These are phyloP conservation scores for Drosophila anomalata DNA, from an alignment of 2,888 invertebrate species.

Conservation along the genomic window DNA sequence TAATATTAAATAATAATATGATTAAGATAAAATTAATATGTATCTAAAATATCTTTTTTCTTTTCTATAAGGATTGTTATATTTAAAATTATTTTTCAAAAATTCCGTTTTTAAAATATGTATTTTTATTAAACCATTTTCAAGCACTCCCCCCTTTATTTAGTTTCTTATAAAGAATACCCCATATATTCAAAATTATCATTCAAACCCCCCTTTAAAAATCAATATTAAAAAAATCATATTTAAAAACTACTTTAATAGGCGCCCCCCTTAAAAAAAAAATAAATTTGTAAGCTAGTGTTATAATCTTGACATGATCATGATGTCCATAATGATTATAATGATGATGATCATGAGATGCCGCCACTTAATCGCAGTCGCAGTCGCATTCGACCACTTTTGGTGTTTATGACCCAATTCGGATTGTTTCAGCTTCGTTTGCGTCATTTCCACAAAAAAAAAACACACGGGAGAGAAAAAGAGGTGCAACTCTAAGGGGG, in stretches of 20 bases:
- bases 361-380: slow-evolving; percentile 39
- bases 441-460: slow-evolving; percentile 8
- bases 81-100: no score
- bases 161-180: no score
- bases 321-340: slow-evolving; percentile 10
- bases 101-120: no score
- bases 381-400: slow-evolving; percentile 54
- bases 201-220: not conserved
- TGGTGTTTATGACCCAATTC: slow-evolving; percentile 73
- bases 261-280: no score
- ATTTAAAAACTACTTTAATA: not conserved
- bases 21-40: no score
- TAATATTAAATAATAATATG: not conserved
- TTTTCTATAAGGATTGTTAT: no score
- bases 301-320: slow-evolving; percentile 20
- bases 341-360: slow-evolving; percentile 37
- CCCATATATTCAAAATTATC: not conserved
- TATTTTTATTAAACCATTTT: no score
- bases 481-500: slow-evolving; percentile 4
- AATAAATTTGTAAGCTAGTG: not conserved
- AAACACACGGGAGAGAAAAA: not conserved
- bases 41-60: no score
- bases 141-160: no score
- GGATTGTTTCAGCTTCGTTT: slow-evolving; percentile 37
- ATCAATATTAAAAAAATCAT: not conserved